Conservation (phyloP, 2,113 vertebrate genomes). For the Philantomba maxwellii region DNA sequence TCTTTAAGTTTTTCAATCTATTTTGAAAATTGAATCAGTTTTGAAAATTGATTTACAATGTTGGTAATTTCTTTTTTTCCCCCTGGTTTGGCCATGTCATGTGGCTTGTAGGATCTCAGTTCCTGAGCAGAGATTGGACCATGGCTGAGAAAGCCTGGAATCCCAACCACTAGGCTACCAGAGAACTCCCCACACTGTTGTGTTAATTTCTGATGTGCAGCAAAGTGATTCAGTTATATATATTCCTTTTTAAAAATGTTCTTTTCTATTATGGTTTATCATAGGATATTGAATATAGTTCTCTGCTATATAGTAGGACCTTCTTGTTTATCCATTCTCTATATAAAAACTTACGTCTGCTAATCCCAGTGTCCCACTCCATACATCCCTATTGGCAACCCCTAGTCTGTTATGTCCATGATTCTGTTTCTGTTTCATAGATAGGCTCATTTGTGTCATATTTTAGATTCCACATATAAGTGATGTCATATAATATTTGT, state of each 20-base stretch:
- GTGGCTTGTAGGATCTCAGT: not conserved
- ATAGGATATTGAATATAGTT: not conserved
- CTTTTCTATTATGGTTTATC: not conserved
- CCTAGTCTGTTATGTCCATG: not conserved
- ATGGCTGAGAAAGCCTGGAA: not conserved
- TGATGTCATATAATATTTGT: not conserved
- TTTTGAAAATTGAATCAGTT: not conserved
- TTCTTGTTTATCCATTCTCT: not conserved
- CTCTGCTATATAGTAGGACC: not conserved
- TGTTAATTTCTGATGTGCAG: not conserved
- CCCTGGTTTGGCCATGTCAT: not conserved
- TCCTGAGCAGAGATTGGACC: not conserved
- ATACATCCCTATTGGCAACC: not conserved
- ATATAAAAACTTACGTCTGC: not conserved
- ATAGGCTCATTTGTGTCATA: not conserved
- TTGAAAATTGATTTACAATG: not conserved
- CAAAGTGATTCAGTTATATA: not conserved
- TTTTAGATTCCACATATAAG: not conserved
- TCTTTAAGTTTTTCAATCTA: not conserved
- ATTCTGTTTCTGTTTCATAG: not conserved
- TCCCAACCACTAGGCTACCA: not conserved
- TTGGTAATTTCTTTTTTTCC: not conserved
- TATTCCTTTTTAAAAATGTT: not conserved
- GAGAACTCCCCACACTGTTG: not conserved
- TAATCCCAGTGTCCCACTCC: not conserved